Evolutionary conservation across 2,113 vertebrate species (phyloP).

Genomic region (Corythaixoides concolor): DNA sequence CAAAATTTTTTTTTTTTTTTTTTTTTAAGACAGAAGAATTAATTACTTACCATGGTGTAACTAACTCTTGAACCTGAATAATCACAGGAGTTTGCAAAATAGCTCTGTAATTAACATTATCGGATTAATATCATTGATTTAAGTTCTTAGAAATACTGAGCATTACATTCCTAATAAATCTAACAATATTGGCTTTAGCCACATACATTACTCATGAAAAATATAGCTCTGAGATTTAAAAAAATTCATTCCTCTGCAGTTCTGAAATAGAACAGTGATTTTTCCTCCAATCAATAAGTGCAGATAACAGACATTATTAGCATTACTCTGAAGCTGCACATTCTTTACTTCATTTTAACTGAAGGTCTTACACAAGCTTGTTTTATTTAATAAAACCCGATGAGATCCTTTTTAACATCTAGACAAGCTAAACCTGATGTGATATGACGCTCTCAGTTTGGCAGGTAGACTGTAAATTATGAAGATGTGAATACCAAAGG

Average conservation of each 20-base stretch:
- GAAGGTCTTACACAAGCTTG: not conserved
- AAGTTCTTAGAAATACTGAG: conserved; percentile 1
- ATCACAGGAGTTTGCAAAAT: not conserved
- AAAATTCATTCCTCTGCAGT: conserved; percentile 19
- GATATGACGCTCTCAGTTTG: not conserved
- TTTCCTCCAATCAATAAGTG: conserved; percentile 1
- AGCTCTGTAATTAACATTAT: conserved; percentile 8
- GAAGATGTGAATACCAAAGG: not conserved
- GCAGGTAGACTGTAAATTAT: not conserved
- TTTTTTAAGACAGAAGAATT: not conserved
- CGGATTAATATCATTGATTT: conserved; percentile 7
- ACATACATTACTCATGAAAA: not conserved
- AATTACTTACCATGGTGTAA: not conserved
- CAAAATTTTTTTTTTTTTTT: not conserved
- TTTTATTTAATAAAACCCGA: conserved; percentile 1
- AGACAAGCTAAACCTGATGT: not conserved
- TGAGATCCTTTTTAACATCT: not conserved
- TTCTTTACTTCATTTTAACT: not conserved
- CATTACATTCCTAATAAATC: conserved; percentile 4
- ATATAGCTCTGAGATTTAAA: not conserved
- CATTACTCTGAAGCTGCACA: not conserved
- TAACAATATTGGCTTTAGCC: not conserved
- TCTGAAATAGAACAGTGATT: not conserved
- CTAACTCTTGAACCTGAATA: not conserved
- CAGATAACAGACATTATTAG: not conserved